These are phyloP conservation scores for Vidua macroura DNA, from an alignment of 2,113 vertebrate genomes.

Conservation along the genomic window DNA sequence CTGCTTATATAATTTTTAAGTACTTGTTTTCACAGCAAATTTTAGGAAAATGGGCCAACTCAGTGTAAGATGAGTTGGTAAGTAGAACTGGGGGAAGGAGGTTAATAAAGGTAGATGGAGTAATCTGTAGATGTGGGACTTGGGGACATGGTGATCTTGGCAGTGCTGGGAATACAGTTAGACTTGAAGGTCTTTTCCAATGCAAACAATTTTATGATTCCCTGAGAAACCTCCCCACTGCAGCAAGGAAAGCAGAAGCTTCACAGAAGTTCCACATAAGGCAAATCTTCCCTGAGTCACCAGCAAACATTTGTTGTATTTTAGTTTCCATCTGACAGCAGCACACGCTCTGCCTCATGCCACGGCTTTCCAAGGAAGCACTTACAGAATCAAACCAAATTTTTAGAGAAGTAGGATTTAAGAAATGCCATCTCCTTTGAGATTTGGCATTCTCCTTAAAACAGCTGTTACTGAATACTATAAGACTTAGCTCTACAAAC, in stretches of 20 bases:
- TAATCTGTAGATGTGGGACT: not conserved
- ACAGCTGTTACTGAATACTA: not conserved
- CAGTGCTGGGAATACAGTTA: not conserved
- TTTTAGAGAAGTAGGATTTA: not conserved
- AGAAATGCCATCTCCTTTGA: not conserved
- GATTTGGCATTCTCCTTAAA: not conserved
- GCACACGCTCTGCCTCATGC: not conserved
- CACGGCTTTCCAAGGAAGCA: not conserved
- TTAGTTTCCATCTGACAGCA: not conserved
- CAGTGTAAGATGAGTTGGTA: not conserved
- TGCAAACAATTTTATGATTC: not conserved
- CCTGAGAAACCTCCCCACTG: not conserved
- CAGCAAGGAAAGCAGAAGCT: not conserved
- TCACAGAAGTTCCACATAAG: not conserved
- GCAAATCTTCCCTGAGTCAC: not conserved
- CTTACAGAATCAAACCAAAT: not conserved
- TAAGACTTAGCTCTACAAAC: not conserved
- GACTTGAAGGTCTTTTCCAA: not conserved
- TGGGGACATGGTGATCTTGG: not conserved
- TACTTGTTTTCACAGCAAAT: not conserved
- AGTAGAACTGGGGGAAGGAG: not conserved
- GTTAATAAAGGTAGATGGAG: not conserved
- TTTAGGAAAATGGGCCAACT: not conserved
- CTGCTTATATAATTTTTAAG: not conserved
- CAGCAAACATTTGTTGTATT: not conserved